phyloP scores from a whole-genome alignment of 2,888 invertebrate species.

The Linyphia triangularis region DNA sequence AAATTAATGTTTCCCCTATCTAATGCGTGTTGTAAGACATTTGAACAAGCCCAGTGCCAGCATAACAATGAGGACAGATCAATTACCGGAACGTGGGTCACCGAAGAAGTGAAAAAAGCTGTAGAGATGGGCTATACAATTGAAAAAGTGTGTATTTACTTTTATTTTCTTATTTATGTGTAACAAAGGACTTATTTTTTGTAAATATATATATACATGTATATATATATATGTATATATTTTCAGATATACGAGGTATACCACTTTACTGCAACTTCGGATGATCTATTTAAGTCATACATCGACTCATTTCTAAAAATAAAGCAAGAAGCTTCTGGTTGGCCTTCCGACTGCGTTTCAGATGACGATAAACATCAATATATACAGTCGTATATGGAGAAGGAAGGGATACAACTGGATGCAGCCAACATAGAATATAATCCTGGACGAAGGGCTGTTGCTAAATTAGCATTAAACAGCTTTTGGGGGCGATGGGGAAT shows the following conservation, averaged over 20 bases:
- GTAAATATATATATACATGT: background rate
- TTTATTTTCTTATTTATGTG: background rate
- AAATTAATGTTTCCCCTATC: slow-evolving; percentile 73
- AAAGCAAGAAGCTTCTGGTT: slow-evolving; percentile 41
- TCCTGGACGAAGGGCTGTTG: slow-evolving; percentile 17
- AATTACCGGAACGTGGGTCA: slow-evolving; percentile 77
- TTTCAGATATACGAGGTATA: background rate
- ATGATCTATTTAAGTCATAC: background rate
- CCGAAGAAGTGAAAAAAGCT: slow-evolving; percentile 77
- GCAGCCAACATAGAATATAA: background rate
- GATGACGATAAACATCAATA: background rate
- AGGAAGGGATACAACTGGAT: slow-evolving; percentile 26
- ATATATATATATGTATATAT: background rate
- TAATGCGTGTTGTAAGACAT: background rate
- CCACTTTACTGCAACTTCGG: background rate
- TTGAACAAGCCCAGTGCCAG: background rate
- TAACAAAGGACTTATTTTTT: background rate
- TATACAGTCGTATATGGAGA: background rate
- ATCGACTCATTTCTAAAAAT: slow-evolving; percentile 53
- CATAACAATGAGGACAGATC: slow-evolving; percentile 40
- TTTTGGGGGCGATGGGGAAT: slow-evolving; percentile 46
- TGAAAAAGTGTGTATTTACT: background rate
- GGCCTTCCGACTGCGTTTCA: slow-evolving; percentile 4
- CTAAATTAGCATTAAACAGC: slow-evolving; percentile 13
- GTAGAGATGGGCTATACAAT: slow-evolving; percentile 76